Evolutionary conservation across 2,797 vertebrate species (phyloP), one percentile per base, ranked within the genome.

Genomic region (Valencia hispanica): DNA sequence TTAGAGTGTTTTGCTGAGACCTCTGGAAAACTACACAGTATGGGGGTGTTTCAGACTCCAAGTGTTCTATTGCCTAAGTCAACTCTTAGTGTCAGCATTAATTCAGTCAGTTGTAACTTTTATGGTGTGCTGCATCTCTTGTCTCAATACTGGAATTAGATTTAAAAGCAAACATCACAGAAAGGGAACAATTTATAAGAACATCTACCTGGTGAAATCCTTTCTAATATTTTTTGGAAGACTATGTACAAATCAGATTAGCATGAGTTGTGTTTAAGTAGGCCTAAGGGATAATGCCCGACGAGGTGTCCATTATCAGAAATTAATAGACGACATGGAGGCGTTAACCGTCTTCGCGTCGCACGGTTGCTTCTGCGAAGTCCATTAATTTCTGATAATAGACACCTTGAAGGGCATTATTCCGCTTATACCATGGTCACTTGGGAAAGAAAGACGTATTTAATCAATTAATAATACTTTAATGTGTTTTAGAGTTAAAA

Each of bases 1-100:
- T 91, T 88, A 87, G 70, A 73, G 79, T 53, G 63, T 55, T 65
- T 57, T 41, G 61, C 70, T 84, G 72, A 76, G 69, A 86, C 68
- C 27, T 81, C 55, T 55, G 68, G 48, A 72, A 69, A 65, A 6
- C 12, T 74, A 76, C 0, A 3, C 75, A 70, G 70, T 17, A 74
- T 51, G 32, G 39, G n/a, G 25, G 3, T 68, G 34, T 84, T 79
- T 77, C 72, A 79, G 80, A 68, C 81, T 63, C 70, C 59, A 47
- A 48, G 61, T 87, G 77, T 71, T 68, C 48, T 65, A 66, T 20
- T 20, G 77, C 80, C 82, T 85, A 87, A 81, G 66, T 84, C 72
- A 51, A 81, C 30, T 70, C 71, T 70, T 68, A 27, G 72, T 43
- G 73, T 53, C 36, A 50, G 18, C 76, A 65, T 0, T 68, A 41